These are phyloP conservation scores for Plutomurus gul DNA, from an alignment of 1,140 invertebrate genomes.

Conservation along the genomic window DNA sequence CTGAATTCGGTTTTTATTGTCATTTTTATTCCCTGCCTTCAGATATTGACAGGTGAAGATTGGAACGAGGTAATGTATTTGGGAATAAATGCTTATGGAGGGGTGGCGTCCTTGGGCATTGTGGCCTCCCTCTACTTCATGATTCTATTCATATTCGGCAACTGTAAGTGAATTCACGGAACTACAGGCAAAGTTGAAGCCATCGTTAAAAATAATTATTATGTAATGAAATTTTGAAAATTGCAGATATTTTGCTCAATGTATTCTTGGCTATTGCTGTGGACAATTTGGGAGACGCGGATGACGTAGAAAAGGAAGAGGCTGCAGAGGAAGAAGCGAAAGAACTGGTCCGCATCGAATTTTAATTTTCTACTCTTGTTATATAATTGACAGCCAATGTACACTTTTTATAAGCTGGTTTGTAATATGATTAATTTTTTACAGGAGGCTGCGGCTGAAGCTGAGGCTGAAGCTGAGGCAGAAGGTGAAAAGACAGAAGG, in stretches of 20 bases:
- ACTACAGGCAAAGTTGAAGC: background rate
- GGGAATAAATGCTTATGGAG: constrained; percentile 95
- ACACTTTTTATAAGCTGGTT: too few relatives aligned
- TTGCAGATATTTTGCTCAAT: constrained; percentile 87
- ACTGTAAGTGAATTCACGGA: constrained; percentile 74
- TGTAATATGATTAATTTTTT: background rate
- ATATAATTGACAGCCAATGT: background rate
- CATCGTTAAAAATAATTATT: background rate
- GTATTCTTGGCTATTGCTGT: constrained; percentile 94
- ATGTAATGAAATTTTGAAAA: background rate
- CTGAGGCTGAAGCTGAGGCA: background rate
- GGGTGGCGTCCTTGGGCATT: constrained; percentile 82
- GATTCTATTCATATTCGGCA: constrained; percentile 98
- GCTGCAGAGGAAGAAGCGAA: constrained; percentile 53
- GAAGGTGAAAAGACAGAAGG: background rate
- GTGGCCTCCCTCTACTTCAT: constrained; percentile 97
- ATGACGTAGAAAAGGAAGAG: constrained; percentile 45
- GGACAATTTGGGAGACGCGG: constrained; percentile 46
- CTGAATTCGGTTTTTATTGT: background rate
- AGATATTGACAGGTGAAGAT: constrained; percentile 99
- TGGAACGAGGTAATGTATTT: constrained; percentile 99
- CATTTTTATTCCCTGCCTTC: background rate
- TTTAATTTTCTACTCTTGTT: background rate
- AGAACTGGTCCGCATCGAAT: background rate
- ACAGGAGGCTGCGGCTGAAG: background rate